Percentiles rank a stretch among this genome's conserved stretches.
phyloP scores from a whole-genome alignment of 2,888 invertebrate species.

The Polydrusus tereticollis region DNA sequence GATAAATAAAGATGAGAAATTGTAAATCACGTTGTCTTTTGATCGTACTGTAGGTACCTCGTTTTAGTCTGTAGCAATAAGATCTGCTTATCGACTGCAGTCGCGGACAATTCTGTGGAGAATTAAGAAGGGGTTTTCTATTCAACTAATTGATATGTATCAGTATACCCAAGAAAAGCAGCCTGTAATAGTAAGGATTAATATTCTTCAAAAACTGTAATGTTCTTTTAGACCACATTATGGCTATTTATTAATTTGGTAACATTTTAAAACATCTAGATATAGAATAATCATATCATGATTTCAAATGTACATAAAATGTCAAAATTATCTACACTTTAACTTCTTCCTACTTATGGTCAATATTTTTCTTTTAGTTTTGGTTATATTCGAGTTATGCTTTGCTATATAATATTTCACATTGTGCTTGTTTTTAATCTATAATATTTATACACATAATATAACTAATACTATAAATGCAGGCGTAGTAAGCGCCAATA shows the following conservation, averaged over 20 bases:
- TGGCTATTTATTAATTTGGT: constrained; percentile 30
- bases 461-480: not conserved
- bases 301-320: constrained; percentile 39
- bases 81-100: no score
- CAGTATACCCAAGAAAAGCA: no score
- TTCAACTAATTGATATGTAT: no score
- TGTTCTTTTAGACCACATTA: not conserved
- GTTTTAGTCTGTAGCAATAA: no score
- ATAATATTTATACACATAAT: not conserved
- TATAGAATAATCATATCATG: constrained; percentile 45
- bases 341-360: constrained; percentile 67
- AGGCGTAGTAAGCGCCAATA: not conserved
- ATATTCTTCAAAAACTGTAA: not conserved
- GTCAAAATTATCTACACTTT: constrained; percentile 33
- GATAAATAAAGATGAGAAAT: no score
- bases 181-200: no score
- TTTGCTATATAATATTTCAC: constrained; percentile 7
- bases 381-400: constrained; percentile 9
- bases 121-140: no score
- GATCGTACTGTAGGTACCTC: no score
- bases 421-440: constrained; percentile 7
- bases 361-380: constrained; percentile 62
- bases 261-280: constrained; percentile 32
- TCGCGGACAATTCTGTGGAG: no score
- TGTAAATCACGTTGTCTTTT: no score